Base-by-base conservation (phyloP, 2,797 vertebrate species). In the Chelon auratus region DNA sequence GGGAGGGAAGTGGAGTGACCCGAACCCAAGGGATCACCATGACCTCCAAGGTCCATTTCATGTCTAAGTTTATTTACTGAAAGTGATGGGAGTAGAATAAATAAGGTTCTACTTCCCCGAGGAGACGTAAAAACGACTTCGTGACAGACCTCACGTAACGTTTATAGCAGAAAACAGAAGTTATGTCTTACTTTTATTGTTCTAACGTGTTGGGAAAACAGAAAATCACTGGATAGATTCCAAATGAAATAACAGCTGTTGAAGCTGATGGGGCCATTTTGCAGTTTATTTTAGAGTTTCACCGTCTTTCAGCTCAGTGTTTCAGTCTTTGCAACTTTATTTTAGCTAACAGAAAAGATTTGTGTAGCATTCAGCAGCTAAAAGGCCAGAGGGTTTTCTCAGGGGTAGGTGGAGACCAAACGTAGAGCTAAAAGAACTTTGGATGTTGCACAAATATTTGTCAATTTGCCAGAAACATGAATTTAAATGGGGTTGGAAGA, bases 21-120 rank as follows among this genome's bases (percentile, higher is more conserved):
- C 14, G 1, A 47, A 54, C 57, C 51, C 14, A 3, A 45, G 40
- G 50, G 62, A 68, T 72, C 60, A 59, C 40, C 2, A 0, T 69
- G 74, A 86, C 78, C 84, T 50, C 62, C 15, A 4, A 40, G 66
- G 65, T 72, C 77, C 69, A 0, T 54, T 62, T 81, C 75, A 63
- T 52, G 62, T 74, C 48, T 26, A 1, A 20, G 39, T 81, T 85
- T 79, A 64, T 78, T 76, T 68, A 50, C 52, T 43, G 37, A 24
- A 69, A 42, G 1, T 9, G 11, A n/a, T 47, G 45, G 43, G 72
- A 37, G 39, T 52, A 54, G 20, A 51, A 60, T 56, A 64, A 68
- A 68, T 43, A 36, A 18, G 39, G 8, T 0, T 0, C 69, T 9
- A 17, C 51, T 55, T 65, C 59, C 59, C 20, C 0, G 0, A n/a